Conservation (phyloP, 2,888 invertebrate genomes). For the Psococerastis gibbosa region DNA sequence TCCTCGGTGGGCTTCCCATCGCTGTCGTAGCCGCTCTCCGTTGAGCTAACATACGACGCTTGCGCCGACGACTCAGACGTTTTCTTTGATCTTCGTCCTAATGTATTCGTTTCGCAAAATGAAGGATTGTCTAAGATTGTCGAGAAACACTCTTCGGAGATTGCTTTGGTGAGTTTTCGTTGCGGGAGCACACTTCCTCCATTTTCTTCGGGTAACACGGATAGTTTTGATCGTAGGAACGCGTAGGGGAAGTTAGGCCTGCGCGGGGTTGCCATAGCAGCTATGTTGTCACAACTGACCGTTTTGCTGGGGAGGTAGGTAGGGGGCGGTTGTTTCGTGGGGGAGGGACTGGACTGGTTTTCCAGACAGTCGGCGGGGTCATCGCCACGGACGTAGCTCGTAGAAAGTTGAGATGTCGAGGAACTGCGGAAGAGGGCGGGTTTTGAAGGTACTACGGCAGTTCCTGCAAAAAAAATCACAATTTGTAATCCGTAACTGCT, state of each 20-base stretch:
- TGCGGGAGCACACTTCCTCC: constrained; percentile 10
- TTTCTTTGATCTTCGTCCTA: constrained; percentile 20
- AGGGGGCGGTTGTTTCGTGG: constrained; percentile 13
- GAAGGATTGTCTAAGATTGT: constrained; percentile 20
- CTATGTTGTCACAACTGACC: constrained; percentile 52
- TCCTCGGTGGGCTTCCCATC: constrained; percentile 43
- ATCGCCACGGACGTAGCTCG: constrained; percentile 50
- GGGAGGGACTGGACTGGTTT: constrained; percentile 14
- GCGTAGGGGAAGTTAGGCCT: constrained; percentile 48
- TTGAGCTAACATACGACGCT: constrained; percentile 52
- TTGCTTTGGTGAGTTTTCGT: constrained; percentile 27
- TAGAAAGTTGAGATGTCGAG: constrained; percentile 56
- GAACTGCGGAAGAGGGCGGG: constrained; percentile 46
- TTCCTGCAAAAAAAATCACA: too few relatives aligned
- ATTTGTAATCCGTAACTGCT: too few relatives aligned
- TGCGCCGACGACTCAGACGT: constrained; percentile 19
- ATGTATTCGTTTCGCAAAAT: constrained; percentile 24
- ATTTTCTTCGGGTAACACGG: constrained; percentile 57
- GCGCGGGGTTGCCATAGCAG: constrained; percentile 33
- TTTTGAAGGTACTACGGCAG: constrained; percentile 10
- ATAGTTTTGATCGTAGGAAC: constrained; percentile 53
- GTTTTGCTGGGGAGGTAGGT: constrained; percentile 37
- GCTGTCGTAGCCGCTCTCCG: constrained; percentile 68
- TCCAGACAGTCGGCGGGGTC: constrained; percentile 64
- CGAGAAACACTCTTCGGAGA: constrained; percentile 39